Conservation (phyloP, 2,113 vertebrate species). For the Oplegnathus fasciatus region DNA sequence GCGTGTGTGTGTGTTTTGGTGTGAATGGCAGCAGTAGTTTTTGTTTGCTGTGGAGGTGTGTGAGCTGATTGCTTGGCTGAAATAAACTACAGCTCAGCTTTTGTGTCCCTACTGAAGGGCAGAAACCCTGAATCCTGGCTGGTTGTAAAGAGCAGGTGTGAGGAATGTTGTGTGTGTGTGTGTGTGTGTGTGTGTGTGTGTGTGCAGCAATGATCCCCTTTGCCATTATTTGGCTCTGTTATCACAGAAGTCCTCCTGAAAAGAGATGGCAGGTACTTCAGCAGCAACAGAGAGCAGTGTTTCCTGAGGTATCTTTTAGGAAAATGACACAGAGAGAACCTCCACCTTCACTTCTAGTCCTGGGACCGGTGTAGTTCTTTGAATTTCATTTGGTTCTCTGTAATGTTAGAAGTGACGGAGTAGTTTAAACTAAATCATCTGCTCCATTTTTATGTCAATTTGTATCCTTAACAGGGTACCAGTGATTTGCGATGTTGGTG, state of each 20-base stretch:
- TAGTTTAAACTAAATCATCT: no score
- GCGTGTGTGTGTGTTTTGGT: background rate
- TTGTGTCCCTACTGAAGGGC: conserved; percentile 24
- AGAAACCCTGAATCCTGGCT: conserved; percentile 35
- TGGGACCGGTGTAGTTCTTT: background rate
- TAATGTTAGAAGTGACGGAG: background rate
- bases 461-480: background rate
- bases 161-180: conserved; percentile 31
- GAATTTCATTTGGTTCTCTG: background rate
- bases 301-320: background rate
- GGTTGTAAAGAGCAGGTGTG: conserved; percentile 24
- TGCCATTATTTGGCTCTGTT: background rate
- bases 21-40: conserved; percentile 26
- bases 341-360: background rate
- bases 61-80: conserved; percentile 37
- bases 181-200: conserved; percentile 29
- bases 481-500: background rate
- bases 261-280: conserved; percentile 5
- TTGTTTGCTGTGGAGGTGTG: conserved; percentile 47
- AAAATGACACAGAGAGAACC: background rate
- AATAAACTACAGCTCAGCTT: conserved; percentile 35
- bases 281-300: background rate
- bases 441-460: background rate
- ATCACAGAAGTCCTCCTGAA: background rate
- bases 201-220: background rate